phyloP scores from a whole-genome alignment of 2,797 vertebrate species.

The Bovichtus variegatus region DNA sequence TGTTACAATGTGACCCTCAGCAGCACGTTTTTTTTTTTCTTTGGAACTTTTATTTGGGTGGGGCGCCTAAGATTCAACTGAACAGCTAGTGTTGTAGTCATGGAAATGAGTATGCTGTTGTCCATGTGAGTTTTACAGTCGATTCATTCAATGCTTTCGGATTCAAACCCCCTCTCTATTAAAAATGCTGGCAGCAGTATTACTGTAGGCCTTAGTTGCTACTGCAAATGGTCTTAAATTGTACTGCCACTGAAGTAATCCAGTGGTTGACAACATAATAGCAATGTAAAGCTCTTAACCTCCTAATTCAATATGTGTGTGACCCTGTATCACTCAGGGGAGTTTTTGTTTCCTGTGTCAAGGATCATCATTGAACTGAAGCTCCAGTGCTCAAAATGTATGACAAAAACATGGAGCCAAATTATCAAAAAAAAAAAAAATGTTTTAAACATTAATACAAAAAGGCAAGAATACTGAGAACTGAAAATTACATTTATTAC shows the following conservation, averaged over 20 bases:
- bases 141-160: not conserved
- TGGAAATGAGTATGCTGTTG: too few relatives aligned
- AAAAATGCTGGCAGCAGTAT: not conserved
- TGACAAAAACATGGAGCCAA: not conserved
- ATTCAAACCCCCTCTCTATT: not conserved
- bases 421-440: too few relatives aligned
- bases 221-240: not conserved
- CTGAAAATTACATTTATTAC: not conserved
- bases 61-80: not conserved
- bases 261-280: not conserved
- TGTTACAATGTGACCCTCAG: not conserved
- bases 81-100: not conserved
- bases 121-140: not conserved
- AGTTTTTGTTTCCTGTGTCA: not conserved
- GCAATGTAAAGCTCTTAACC: not conserved
- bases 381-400: not conserved
- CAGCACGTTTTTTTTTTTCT: too few relatives aligned
- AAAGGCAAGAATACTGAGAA: not conserved
- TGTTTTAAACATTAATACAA: too few relatives aligned
- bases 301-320: not conserved
- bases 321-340: not conserved
- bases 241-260: not conserved
- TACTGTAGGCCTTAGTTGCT: not conserved
- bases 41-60: not conserved
- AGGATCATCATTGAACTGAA: not conserved